Evolutionary conservation across 2,113 vertebrate genomes (phyloP).

Genomic region (Austrofundulus limnaeus): DNA sequence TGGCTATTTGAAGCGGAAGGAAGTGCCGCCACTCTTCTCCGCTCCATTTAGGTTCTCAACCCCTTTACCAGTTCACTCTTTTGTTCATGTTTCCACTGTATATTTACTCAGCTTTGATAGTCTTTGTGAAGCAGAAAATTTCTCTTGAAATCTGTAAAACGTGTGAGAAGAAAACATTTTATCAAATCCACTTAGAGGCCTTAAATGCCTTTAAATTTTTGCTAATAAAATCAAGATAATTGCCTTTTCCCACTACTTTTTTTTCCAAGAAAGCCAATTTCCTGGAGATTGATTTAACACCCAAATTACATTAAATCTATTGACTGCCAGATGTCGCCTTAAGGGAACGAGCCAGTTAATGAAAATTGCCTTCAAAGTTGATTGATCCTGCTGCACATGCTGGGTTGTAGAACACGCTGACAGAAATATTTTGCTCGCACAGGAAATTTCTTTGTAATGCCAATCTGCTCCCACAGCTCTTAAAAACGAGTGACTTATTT

Average conservation of each 20-base stretch:
- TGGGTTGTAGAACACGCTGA: constrained; percentile 5
- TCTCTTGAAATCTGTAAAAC: not conserved
- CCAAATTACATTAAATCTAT: constrained; percentile 26
- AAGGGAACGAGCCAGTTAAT: constrained; percentile 21
- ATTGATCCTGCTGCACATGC: constrained; percentile 20
- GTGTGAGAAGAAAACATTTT: not conserved
- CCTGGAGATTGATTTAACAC: constrained; percentile 18
- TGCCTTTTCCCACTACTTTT: not conserved
- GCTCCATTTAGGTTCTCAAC: no score
- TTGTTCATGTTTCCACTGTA: not conserved
- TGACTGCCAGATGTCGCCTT: constrained; percentile 33
- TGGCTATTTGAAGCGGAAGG: no score
- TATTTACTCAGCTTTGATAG: no score
- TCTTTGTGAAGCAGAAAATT: no score
- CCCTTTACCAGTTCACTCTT: no score
- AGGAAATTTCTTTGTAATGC: constrained; percentile 1
- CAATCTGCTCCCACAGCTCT: not conserved
- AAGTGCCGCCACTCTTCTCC: no score
- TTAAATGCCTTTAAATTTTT: constrained; percentile 20
- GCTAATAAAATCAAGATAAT: constrained; percentile 33
- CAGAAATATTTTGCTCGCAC: not conserved
- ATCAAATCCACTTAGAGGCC: constrained; percentile 1
- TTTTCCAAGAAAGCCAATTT: constrained; percentile 16
- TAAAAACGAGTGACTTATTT: constrained; percentile 3
- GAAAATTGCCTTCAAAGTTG: constrained; percentile 46